Percentiles rank a stretch among this genome's conserved stretches.
These are phyloP conservation scores for Microplitis deprimator DNA, from an alignment of 2,888 invertebrate genomes.

Conservation along the genomic window DNA sequence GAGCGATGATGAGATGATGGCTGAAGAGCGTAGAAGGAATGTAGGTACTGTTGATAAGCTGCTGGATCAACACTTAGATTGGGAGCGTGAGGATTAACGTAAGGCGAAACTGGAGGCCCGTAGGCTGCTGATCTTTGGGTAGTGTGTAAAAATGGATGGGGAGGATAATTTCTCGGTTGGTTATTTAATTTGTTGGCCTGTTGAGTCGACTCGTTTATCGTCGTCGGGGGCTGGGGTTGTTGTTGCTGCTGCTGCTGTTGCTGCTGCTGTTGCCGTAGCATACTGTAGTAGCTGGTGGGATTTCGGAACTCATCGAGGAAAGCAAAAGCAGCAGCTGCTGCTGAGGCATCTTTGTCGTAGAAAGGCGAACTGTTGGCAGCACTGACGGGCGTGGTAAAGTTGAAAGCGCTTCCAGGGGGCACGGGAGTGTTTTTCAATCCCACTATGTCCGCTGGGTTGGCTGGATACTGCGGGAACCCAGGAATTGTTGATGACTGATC, in stretches of 20 bases:
- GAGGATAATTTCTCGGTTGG: conserved; percentile 65
- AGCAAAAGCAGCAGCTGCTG: conserved; percentile 66
- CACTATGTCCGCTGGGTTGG: conserved; percentile 69
- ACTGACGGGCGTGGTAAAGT: conserved; percentile 81
- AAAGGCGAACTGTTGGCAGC: conserved; percentile 61
- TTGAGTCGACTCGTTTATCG: conserved; percentile 56
- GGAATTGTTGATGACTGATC: conserved; percentile 57
- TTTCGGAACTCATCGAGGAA: conserved; percentile 69
- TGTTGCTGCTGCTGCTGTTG: conserved; percentile 62
- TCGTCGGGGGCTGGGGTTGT: conserved; percentile 54
- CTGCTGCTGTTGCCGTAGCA: conserved; percentile 63
- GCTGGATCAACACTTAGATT: conserved; percentile 67
- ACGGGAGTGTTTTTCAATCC: conserved; percentile 80
- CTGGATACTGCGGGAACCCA: conserved; percentile 63
- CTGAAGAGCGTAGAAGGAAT: conserved; percentile 67
- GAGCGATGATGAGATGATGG: conserved; percentile 68
- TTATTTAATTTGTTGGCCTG: conserved; percentile 64
- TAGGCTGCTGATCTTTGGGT: conserved; percentile 64
- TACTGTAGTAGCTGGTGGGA: conserved; percentile 67
- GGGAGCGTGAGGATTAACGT: conserved; percentile 66
- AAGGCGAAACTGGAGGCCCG: conserved; percentile 66
- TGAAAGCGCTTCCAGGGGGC: conserved; percentile 82
- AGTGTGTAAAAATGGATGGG: conserved; percentile 67
- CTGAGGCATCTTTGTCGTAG: conserved; percentile 66
- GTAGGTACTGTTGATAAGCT: conserved; percentile 68